phyloP scores from a whole-genome alignment of 2,113 vertebrate genomes.

The Fulmarus glacialis region DNA sequence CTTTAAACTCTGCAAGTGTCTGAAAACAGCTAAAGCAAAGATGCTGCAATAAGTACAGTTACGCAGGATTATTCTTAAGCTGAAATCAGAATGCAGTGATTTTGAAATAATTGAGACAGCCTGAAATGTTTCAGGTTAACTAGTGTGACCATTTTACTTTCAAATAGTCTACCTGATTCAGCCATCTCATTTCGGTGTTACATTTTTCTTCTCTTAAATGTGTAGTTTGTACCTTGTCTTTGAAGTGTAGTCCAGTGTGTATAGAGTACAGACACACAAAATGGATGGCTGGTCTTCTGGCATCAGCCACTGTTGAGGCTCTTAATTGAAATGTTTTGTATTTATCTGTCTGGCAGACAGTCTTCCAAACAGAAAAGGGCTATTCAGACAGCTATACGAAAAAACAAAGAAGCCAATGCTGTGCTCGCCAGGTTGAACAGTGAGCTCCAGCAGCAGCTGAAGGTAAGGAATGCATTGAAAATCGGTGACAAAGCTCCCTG shows the following conservation, averaged over 20 bases:
- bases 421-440: slow-evolving; percentile 94
- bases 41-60: slow-evolving; percentile 1
- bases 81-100: not conserved
- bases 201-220: not conserved
- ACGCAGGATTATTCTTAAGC: slow-evolving; percentile 35
- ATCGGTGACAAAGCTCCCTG: not conserved
- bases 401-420: slow-evolving; percentile 94
- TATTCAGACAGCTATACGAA: slow-evolving; percentile 93
- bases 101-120: slow-evolving; percentile 6
- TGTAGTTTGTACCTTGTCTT: not conserved
- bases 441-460: slow-evolving; percentile 96
- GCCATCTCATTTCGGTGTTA: not conserved
- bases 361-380: slow-evolving; percentile 90
- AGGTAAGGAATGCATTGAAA: slow-evolving; percentile 78
- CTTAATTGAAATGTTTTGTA: slow-evolving; percentile 41
- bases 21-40: not conserved
- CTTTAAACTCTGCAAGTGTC: not conserved
- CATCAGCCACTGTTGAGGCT: not conserved
- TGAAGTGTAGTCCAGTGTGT: not conserved
- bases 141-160: not conserved
- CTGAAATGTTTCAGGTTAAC: slow-evolving; percentile 3
- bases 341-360: slow-evolving; percentile 78
- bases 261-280: not conserved
- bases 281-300: not conserved
- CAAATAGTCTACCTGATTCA: not conserved